Evolutionary conservation across 2,888 invertebrate genomes (phyloP).

Genomic region (Limnephilus lunatus): DNA sequence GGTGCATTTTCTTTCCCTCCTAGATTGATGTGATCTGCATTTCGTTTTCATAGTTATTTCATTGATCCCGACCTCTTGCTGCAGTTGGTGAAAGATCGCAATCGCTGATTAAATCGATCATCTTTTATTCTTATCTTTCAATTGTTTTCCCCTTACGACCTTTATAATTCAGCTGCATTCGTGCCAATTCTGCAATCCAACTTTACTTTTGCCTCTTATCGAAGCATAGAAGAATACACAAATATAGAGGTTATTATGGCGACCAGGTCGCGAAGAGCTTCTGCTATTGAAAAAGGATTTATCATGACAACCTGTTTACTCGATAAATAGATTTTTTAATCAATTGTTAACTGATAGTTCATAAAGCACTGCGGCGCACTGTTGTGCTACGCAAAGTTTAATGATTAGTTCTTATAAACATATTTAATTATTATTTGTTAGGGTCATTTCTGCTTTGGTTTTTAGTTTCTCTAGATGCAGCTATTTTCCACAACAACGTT

Average conservation of each 20-base stretch:
- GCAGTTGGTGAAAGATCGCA: not conserved
- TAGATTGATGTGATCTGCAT: not conserved
- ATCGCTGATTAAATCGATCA: not conserved
- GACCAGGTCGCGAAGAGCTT: too few species aligned
- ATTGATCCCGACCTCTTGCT: not conserved
- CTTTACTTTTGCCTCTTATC: not conserved
- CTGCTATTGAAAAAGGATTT: too few species aligned
- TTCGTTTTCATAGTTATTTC: not conserved
- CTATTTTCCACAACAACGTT: too few species aligned
- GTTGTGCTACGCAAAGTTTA: too few species aligned
- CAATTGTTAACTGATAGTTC: not conserved
- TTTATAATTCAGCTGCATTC: not conserved
- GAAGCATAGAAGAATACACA: too few species aligned
- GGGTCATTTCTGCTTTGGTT: too few species aligned
- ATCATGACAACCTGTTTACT: too few species aligned
- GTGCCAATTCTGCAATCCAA: not conserved
- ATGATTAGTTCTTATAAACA: too few species aligned
- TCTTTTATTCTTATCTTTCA: not conserved
- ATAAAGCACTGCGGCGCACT: too few species aligned
- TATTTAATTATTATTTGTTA: too few species aligned
- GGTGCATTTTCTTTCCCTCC: not conserved
- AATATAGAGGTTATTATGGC: too few species aligned
- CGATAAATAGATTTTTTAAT: not conserved
- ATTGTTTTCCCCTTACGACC: not conserved
- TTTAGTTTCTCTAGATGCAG: too few species aligned